A percentile compares a stretch with the other conserved stretches of the same genome.
Conservation (phyloP, 2,888 invertebrate species). For the Onchidella celtica region DNA sequence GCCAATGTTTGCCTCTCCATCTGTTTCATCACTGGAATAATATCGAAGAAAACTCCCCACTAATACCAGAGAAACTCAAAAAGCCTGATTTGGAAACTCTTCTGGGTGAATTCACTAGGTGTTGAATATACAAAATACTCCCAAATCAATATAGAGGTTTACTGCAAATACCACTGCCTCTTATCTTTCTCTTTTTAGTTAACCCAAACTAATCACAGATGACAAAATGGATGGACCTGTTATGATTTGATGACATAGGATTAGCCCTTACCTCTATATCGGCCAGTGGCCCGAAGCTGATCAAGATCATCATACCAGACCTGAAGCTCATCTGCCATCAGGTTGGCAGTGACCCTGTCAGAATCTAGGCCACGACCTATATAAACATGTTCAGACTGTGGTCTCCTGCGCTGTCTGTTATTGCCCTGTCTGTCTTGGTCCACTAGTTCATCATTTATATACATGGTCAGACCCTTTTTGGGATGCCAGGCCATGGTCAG, state of each 20-base stretch:
- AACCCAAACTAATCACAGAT: too few relatives aligned
- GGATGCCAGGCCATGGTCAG: slow-evolving; percentile 77
- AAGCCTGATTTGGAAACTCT: too few relatives aligned
- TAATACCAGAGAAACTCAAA: too few relatives aligned
- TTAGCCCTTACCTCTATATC: slow-evolving; percentile 60
- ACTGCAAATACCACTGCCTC: too few relatives aligned
- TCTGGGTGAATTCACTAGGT: too few relatives aligned
- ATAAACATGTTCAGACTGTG: slow-evolving; percentile 59
- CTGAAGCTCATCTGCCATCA: slow-evolving; percentile 76
- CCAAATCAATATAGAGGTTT: too few relatives aligned
- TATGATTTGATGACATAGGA: background rate
- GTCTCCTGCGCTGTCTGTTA: slow-evolving; percentile 54
- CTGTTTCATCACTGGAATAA: too few relatives aligned
- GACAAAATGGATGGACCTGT: too few relatives aligned
- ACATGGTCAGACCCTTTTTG: slow-evolving; percentile 72
- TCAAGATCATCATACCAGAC: slow-evolving; percentile 75
- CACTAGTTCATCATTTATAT: slow-evolving; percentile 65
- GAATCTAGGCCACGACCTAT: slow-evolving; percentile 65
- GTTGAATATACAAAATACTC: too few relatives aligned
- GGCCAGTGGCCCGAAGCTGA: slow-evolving; percentile 60
- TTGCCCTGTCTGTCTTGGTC: slow-evolving; percentile 50
- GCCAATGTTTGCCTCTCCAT: too few relatives aligned
- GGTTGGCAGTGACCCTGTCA: slow-evolving; percentile 61
- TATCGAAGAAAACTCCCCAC: too few relatives aligned
- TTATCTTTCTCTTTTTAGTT: too few relatives aligned